A percentile compares a stretch with the other conserved stretches of the same genome.
Conservation (phyloP, 2,888 invertebrate genomes). For the Caenorhabditis sulstoni region DNA sequence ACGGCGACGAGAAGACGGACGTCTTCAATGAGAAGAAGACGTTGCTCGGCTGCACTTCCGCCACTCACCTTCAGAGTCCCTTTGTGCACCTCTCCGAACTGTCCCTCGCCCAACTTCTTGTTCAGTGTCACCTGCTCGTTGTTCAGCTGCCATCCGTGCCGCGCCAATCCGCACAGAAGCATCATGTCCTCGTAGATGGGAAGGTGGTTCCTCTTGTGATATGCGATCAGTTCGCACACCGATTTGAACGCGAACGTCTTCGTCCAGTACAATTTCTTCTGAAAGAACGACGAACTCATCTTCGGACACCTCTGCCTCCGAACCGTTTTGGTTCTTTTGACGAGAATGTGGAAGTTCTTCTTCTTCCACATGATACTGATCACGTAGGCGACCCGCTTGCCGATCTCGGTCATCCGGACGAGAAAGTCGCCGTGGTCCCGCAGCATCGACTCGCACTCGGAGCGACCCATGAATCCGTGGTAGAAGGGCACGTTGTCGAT, state of each 20-base stretch:
- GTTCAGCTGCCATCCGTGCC: slow-evolving; percentile 67
- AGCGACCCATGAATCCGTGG: slow-evolving; percentile 64
- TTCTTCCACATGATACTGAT: slow-evolving; percentile 52
- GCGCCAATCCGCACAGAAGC: slow-evolving; percentile 34
- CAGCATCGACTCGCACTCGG: slow-evolving; percentile 58
- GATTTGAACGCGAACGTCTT: slow-evolving; percentile 64
- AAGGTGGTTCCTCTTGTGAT: slow-evolving; percentile 54
- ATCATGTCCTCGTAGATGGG: slow-evolving; percentile 39
- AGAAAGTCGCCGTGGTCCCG: slow-evolving; percentile 64
- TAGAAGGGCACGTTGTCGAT: slow-evolving; percentile 65
- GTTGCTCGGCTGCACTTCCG: neutral
- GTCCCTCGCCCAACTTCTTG: slow-evolving; percentile 62
- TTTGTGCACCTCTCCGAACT: slow-evolving; percentile 66
- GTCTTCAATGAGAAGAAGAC: slow-evolving; percentile 14
- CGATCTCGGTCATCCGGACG: slow-evolving; percentile 61
- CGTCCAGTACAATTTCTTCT: slow-evolving; percentile 67
- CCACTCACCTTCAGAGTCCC: slow-evolving; percentile 50
- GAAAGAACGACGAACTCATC: slow-evolving; percentile 23
- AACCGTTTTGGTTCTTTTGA: slow-evolving; percentile 63
- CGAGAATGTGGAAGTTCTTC: slow-evolving; percentile 49
- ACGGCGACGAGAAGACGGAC: slow-evolving; percentile 53
- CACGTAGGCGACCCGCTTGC: slow-evolving; percentile 48
- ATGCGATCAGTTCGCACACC: slow-evolving; percentile 62
- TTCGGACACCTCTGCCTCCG: neutral
- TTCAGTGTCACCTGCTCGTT: slow-evolving; percentile 61